These are phyloP conservation scores for Eufriesea mexicana DNA, from an alignment of 1,140 invertebrate species.

Conservation along the genomic window DNA sequence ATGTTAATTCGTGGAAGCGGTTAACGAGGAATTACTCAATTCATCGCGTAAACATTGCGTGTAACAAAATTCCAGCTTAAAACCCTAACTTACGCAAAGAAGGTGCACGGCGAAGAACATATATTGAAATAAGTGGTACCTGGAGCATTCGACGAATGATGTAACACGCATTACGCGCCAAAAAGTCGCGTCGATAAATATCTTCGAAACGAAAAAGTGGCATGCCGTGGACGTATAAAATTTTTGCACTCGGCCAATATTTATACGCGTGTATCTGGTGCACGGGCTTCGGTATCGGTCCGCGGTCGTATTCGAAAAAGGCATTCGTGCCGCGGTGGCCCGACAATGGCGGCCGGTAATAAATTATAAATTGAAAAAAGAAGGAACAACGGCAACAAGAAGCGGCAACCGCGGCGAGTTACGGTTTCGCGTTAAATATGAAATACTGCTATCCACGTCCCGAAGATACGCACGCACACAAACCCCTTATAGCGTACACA, in stretches of 20 bases:
- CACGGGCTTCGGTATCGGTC: slow-evolving; percentile 12
- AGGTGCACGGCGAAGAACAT: too few relatives aligned
- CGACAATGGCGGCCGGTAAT: slow-evolving; percentile 59
- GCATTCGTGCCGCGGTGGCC: slow-evolving; percentile 37
- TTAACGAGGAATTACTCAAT: too few relatives aligned
- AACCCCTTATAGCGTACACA: neutral
- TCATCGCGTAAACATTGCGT: too few relatives aligned
- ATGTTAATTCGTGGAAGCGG: too few relatives aligned
- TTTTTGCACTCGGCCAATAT: slow-evolving; percentile 26
- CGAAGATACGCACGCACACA: neutral
- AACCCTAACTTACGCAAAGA: too few relatives aligned
- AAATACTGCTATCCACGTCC: slow-evolving; percentile 71
- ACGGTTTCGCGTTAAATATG: slow-evolving; percentile 76
- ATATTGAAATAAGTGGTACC: too few relatives aligned
- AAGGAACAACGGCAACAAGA: slow-evolving; percentile 57
- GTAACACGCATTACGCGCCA: too few relatives aligned
- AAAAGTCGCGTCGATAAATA: neutral
- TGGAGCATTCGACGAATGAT: too few relatives aligned
- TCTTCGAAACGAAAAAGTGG: neutral
- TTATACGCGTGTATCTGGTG: slow-evolving; percentile 18
- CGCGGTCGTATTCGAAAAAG: slow-evolving; percentile 28
- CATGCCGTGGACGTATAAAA: neutral
- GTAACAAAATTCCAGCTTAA: too few relatives aligned
- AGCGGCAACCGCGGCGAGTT: slow-evolving; percentile 69
- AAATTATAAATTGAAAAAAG: slow-evolving; percentile 75